Evolutionary conservation across 2,113 vertebrate species (phyloP).

Genomic region (Panurus biarmicus): DNA sequence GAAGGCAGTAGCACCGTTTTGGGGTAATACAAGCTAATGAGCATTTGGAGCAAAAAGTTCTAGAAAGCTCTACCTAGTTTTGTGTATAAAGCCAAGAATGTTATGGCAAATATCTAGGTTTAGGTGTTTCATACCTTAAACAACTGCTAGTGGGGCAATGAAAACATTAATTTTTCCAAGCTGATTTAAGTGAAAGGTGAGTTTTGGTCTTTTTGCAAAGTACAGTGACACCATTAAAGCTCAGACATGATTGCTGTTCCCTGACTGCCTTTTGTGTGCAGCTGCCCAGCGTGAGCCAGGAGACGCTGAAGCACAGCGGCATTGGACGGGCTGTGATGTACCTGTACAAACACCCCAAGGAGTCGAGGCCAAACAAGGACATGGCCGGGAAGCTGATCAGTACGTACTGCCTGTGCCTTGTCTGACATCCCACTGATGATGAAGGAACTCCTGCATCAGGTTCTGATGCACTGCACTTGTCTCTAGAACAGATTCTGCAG

Average conservation of each 20-base stretch:
- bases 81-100: not conserved
- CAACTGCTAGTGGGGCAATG: not conserved
- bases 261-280: constrained; percentile 47
- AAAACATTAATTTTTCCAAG: not conserved
- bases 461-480: rapidly evolving
- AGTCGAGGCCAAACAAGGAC: constrained; percentile 92
- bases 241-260: not conserved
- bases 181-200: not conserved
- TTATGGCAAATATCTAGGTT: not conserved
- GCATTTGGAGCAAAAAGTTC: not conserved
- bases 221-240: not conserved
- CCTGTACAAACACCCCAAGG: constrained; percentile 98
- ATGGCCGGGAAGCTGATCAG: constrained; percentile 98
- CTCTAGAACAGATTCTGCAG: not conserved
- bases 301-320: constrained; percentile 96
- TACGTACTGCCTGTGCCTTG: constrained; percentile 63
- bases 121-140: not conserved
- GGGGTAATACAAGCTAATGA: not conserved
- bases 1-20: not conserved
- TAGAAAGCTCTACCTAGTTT: not conserved
- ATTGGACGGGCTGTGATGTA: constrained; percentile 98
- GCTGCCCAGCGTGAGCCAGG: constrained; percentile 96
- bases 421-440: not conserved
- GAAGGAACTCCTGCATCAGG: not conserved
- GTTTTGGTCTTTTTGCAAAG: not conserved